Conservation (phyloP, 2,113 vertebrate genomes). For the Vulpes lagopus region DNA sequence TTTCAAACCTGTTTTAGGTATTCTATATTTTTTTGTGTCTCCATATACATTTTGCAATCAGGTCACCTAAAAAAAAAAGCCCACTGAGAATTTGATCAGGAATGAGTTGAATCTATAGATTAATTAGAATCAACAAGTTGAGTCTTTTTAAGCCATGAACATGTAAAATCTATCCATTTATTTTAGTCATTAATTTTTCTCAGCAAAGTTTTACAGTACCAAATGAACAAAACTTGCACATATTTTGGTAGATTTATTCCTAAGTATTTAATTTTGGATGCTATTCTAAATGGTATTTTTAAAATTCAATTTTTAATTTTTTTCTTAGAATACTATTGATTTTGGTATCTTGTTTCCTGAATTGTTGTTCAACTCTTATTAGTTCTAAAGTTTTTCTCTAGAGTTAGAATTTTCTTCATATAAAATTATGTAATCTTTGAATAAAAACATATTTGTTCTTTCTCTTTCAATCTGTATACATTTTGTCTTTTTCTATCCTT, state of each 20-base stretch:
- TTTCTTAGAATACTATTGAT: background rate
- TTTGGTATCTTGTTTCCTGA: background rate
- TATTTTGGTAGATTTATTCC: background rate
- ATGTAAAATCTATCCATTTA: background rate
- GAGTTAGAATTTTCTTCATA: background rate
- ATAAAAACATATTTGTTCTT: background rate
- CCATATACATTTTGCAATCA: background rate
- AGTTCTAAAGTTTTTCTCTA: constrained; percentile 12
- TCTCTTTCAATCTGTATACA: background rate
- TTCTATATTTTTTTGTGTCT: background rate
- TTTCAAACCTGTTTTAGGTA: background rate
- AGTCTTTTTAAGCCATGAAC: background rate
- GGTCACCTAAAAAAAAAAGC: background rate
- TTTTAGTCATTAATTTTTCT: constrained; percentile 51
- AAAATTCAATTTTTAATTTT: background rate
- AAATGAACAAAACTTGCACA: background rate
- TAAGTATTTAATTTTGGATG: constrained; percentile 24
- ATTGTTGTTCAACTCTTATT: background rate
- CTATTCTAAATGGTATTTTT: background rate
- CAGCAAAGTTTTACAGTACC: background rate
- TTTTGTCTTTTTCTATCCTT: background rate
- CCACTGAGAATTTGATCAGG: background rate
- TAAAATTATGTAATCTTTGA: background rate
- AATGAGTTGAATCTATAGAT: background rate
- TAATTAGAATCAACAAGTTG: background rate